These are phyloP conservation scores for Onthophagus sagittarius DNA, from an alignment of 2,888 invertebrate genomes.

Conservation along the genomic window DNA sequence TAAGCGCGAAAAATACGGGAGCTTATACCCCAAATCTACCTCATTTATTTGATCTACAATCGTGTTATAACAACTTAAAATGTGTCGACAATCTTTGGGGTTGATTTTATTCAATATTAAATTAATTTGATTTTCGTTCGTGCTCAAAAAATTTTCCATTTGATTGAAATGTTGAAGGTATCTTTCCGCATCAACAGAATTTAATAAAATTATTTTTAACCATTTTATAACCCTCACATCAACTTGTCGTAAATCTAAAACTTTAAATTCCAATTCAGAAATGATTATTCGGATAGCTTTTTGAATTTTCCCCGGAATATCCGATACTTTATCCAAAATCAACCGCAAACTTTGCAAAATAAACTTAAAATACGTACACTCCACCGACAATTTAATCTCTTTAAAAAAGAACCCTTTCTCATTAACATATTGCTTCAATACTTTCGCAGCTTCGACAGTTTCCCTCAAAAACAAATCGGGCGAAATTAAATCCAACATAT, in stretches of 20 bases:
- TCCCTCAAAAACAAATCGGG: background rate
- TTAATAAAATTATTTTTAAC: background rate
- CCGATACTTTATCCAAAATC: background rate
- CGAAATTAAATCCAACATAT: background rate
- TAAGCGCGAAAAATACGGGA: background rate
- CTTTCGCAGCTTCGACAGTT: background rate
- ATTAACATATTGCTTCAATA: background rate
- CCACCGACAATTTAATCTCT: background rate
- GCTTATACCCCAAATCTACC: background rate
- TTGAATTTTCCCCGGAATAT: background rate
- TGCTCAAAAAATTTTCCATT: background rate
- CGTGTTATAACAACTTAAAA: background rate
- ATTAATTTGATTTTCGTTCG: background rate
- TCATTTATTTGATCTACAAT: background rate
- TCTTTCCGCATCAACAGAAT: background rate
- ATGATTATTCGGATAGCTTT: background rate
- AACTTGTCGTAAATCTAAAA: background rate
- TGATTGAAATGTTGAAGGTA: background rate
- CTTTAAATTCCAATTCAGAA: background rate
- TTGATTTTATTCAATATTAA: background rate
- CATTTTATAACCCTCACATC: background rate
- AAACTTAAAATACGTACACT: conserved; percentile 5
- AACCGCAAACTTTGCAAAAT: background rate
- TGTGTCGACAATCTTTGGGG: background rate
- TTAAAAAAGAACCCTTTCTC: background rate